phyloP scores from a whole-genome alignment of 2,113 vertebrate species.

The Morone saxatilis region DNA sequence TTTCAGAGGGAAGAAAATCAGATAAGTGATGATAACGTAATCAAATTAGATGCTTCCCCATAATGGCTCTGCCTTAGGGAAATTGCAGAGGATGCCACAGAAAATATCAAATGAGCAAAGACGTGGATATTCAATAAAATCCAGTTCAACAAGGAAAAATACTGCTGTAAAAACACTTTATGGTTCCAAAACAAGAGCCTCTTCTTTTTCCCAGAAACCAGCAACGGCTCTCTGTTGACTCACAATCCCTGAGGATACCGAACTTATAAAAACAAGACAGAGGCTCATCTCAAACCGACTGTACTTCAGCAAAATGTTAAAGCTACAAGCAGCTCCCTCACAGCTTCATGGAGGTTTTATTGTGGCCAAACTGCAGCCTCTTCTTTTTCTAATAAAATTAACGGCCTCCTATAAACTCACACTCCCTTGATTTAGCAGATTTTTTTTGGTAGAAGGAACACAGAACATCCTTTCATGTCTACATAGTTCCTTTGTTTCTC shows the following conservation, averaged over 20 bases:
- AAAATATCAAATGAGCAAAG: conserved; percentile 57
- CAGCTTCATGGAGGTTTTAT: not conserved
- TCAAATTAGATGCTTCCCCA: conserved; percentile 73
- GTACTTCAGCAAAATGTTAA: conserved; percentile 26
- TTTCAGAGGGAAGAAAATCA: conserved; percentile 64
- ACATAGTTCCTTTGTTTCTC: conserved; percentile 26
- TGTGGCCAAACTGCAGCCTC: conserved; percentile 24
- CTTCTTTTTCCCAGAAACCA: conserved; percentile 28
- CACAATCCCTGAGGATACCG: conserved; percentile 45
- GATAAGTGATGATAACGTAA: conserved; percentile 71
- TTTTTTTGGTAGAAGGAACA: not conserved
- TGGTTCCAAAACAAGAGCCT: conserved; percentile 36
- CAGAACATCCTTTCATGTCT: not conserved
- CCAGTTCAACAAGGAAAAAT: conserved; percentile 14
- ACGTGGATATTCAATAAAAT: conserved; percentile 54
- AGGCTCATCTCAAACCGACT: conserved; percentile 21
- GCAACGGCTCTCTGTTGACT: conserved; percentile 61
- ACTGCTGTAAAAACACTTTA: conserved; percentile 18
- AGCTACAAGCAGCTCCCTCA: not conserved
- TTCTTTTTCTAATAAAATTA: conserved; percentile 30
- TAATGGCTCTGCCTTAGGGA: conserved; percentile 64
- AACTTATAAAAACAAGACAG: conserved; percentile 59
- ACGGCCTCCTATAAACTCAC: conserved; percentile 25
- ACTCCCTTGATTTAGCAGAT: not conserved
- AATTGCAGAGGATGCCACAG: conserved; percentile 46